Evolutionary conservation across 2,797 vertebrate genomes (phyloP).

Genomic region (Nyctalus aviator): DNA sequence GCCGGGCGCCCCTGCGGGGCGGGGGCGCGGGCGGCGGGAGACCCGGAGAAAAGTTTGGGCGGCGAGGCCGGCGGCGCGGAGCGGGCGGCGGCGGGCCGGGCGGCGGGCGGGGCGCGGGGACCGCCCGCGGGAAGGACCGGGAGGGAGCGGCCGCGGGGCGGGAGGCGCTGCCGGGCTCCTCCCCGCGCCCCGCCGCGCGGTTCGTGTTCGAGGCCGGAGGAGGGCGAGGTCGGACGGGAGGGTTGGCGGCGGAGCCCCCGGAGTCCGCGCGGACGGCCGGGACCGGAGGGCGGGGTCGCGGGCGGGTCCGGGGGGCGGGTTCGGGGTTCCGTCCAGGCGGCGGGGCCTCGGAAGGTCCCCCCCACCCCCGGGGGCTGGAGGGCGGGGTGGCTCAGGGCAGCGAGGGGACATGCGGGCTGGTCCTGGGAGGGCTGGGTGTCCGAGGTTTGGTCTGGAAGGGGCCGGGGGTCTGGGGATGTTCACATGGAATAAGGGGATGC

Average conservation of each 20-base stretch:
- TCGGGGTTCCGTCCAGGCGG: not conserved
- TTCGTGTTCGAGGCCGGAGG: not conserved
- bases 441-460: not conserved
- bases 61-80: slow-evolving; percentile 62
- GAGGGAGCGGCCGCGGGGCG: slow-evolving; percentile 64
- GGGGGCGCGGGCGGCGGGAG: slow-evolving; percentile 52
- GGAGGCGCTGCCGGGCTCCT: slow-evolving; percentile 49
- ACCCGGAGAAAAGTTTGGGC: slow-evolving; percentile 81
- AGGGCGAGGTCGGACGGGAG: not conserved
- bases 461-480: not conserved
- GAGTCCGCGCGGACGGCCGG: too few species aligned
- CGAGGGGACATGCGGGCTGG: not conserved
- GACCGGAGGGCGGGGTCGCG: not conserved
- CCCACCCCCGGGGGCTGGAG: too few species aligned
- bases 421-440: not conserved
- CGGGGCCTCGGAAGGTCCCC: not conserved
- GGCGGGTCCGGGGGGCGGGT: not conserved
- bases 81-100: slow-evolving; percentile 27
- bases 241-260: not conserved
- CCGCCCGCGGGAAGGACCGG: slow-evolving; percentile 61
- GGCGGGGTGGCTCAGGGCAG: not conserved
- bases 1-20: slow-evolving; percentile 71
- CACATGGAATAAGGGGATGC: not conserved
- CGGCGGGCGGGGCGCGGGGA: slow-evolving; percentile 73
- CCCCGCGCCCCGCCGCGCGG: slow-evolving; percentile 63